Conservation (phyloP, 2,797 vertebrate genomes). For the Poeciliopsis gracilis region DNA sequence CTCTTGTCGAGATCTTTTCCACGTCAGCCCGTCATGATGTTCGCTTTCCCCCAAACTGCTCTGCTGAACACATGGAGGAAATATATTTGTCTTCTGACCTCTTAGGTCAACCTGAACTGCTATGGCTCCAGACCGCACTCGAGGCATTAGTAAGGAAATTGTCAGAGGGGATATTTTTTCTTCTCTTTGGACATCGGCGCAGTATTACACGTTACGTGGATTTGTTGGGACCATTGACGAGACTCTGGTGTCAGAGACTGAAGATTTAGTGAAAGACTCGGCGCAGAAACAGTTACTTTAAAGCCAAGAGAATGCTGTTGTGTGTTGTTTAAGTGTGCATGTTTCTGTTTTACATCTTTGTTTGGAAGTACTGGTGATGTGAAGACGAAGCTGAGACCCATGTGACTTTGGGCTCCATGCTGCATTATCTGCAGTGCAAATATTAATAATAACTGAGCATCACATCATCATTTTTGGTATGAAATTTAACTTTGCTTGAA, state of each 20-base stretch:
- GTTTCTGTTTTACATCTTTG: constrained; percentile 44
- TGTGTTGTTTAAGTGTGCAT: constrained; percentile 37
- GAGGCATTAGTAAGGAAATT: constrained; percentile 25
- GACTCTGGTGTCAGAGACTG: constrained; percentile 42
- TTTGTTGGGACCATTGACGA: constrained; percentile 11
- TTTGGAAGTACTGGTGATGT: constrained; percentile 17
- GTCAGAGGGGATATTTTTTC: constrained; percentile 9
- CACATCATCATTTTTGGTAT: constrained; percentile 23
- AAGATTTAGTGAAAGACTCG: constrained; percentile 28
- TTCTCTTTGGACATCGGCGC: constrained; percentile 36
- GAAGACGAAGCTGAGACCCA: constrained; percentile 15
- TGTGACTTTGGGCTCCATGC: constrained; percentile 26
- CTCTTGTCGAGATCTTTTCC: background rate
- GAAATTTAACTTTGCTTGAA: constrained; percentile 48
- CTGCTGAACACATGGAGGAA: constrained; percentile 3
- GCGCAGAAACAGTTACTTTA: constrained; percentile 8
- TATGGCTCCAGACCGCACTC: constrained; percentile 5
- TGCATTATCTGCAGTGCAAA: constrained; percentile 30
- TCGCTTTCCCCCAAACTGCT: constrained; percentile 16
- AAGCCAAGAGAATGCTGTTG: constrained; percentile 25
- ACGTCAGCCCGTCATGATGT: background rate
- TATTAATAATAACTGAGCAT: constrained; percentile 29
- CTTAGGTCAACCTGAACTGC: constrained; percentile 23
- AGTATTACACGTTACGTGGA: constrained; percentile 45
- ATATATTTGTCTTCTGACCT: background rate